Conservation (phyloP, 2,888 invertebrate species). For the Dynastes tityus region DNA sequence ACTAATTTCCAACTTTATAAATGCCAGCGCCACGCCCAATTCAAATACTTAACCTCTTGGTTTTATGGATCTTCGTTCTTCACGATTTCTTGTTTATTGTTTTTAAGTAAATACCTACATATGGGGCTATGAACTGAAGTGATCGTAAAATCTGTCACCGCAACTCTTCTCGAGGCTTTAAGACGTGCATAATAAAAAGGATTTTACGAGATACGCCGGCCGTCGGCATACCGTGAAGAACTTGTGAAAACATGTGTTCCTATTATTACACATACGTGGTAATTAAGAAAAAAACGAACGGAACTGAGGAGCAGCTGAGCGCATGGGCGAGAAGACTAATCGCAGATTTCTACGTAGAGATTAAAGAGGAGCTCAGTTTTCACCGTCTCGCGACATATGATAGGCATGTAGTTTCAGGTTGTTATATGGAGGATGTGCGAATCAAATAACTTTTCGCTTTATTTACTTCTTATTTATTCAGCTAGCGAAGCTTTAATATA, state of each 20-base stretch:
- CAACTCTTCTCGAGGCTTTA: constrained; percentile 55
- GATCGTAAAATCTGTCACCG: constrained; percentile 65
- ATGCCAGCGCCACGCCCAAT: background rate
- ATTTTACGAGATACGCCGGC: constrained; percentile 62
- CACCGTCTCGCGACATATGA: no score
- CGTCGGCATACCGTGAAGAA: constrained; percentile 58
- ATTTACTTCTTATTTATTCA: no score
- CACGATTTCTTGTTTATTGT: constrained; percentile 45
- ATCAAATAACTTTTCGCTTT: no score
- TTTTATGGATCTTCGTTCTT: constrained; percentile 14
- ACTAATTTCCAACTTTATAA: background rate
- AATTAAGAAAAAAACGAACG: constrained; percentile 56
- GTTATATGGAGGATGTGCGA: no score
- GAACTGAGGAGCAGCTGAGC: constrained; percentile 51
- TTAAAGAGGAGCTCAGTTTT: constrained; percentile 6
- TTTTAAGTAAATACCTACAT: constrained; percentile 53
- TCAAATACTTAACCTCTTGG: background rate
- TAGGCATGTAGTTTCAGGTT: no score
- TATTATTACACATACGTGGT: constrained; percentile 57
- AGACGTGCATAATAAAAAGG: constrained; percentile 61
- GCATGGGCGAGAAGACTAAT: background rate
- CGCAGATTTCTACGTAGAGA: constrained; percentile 32
- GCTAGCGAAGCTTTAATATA: no score
- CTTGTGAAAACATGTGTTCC: constrained; percentile 63
- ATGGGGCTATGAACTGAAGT: constrained; percentile 57